Evolutionary conservation across 2,888 invertebrate genomes (phyloP).

Genomic region (Caenorhabditis japonica): DNA sequence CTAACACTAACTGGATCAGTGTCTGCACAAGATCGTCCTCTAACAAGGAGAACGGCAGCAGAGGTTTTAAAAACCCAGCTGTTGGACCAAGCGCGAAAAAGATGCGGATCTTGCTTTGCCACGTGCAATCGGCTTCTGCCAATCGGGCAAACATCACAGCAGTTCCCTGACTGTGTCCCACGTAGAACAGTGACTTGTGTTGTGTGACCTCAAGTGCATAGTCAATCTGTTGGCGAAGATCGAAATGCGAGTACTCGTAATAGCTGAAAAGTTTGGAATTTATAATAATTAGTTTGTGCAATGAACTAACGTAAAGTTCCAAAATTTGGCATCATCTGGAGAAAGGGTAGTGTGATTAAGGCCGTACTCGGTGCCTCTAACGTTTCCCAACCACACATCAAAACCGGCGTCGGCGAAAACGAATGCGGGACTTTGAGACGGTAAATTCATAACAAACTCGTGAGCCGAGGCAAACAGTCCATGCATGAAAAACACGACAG

Average conservation of each 20-base stretch:
- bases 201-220: conserved; percentile 35
- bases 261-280: conserved; percentile 18
- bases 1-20: conserved; percentile 37
- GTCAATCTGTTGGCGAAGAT: conserved; percentile 48
- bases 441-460: conserved; percentile 34
- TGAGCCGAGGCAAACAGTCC: conserved; percentile 36
- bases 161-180: conserved; percentile 54
- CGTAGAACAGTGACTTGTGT: conserved; percentile 36
- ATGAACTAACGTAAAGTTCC: conserved; percentile 43
- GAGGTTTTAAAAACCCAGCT: conserved; percentile 40
- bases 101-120: conserved; percentile 42
- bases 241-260: conserved; percentile 38
- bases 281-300: background rate
- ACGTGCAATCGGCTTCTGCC: conserved; percentile 33
- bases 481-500: conserved; percentile 43
- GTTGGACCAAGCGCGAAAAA: conserved; percentile 54
- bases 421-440: conserved; percentile 42
- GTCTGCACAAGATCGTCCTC: conserved; percentile 18
- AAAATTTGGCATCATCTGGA: conserved; percentile 25
- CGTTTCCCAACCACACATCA: conserved; percentile 54
- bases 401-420: conserved; percentile 54
- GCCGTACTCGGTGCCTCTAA: conserved; percentile 43
- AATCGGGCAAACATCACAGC: conserved; percentile 44
- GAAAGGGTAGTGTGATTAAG: conserved; percentile 24
- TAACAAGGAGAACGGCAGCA: conserved; percentile 27